Conservation (phyloP, 2,888 invertebrate genomes). For the Phrixothrix hirtus region DNA sequence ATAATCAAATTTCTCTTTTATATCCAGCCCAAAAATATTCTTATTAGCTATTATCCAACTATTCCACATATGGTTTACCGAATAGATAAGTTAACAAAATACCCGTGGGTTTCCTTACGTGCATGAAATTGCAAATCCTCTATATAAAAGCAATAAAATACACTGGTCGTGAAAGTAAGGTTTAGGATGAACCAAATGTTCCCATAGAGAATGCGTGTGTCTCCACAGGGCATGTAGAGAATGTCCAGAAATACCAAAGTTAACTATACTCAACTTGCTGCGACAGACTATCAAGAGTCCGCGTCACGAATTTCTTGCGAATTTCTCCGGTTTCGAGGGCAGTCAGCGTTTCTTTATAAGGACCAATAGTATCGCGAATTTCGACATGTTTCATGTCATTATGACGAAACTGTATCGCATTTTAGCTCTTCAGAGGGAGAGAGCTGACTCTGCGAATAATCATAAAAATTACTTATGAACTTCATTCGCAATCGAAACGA, state of each 20-base stretch:
- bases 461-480: constrained; percentile 10
- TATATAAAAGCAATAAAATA: constrained; percentile 25
- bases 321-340: constrained; percentile 20
- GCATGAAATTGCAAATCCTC: constrained; percentile 23
- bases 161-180: constrained; percentile 13
- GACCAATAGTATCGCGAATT: constrained; percentile 20
- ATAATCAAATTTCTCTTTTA: no score
- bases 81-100: neutral
- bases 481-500: neutral
- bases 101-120: constrained; percentile 18
- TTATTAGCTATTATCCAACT: neutral
- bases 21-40: neutral
- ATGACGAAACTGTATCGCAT: constrained; percentile 17
- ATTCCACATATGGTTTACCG: neutral
- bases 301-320: constrained; percentile 19
- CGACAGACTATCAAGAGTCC: constrained; percentile 14
- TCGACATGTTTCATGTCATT: constrained; percentile 22
- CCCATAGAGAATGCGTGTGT: constrained; percentile 19
- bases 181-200: constrained; percentile 15
- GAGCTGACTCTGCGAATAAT: constrained; percentile 15
- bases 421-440: constrained; percentile 8
- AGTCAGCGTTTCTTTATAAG: constrained; percentile 28
- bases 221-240: constrained; percentile 21
- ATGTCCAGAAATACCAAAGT: constrained; percentile 21
- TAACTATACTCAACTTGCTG: constrained; percentile 10